Percentiles rank a stretch among this genome's conserved stretches.
These are phyloP conservation scores for Hiodon tergisus DNA, from an alignment of 2,113 vertebrate genomes.

Conservation along the genomic window DNA sequence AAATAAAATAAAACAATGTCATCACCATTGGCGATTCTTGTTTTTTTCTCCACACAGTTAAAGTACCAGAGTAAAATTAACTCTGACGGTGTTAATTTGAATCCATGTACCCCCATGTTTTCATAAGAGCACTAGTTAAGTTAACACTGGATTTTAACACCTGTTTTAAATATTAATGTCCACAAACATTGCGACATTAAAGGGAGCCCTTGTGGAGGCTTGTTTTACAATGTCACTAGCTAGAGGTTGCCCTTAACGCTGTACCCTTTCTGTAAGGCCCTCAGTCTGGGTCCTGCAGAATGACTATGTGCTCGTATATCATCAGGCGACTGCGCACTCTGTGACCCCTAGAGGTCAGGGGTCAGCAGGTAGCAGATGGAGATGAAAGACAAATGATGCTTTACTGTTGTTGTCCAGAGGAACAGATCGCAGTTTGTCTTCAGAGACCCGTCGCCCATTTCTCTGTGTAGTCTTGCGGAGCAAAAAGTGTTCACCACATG, in stretches of 20 bases:
- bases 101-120: too few relatives aligned
- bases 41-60: too few relatives aligned
- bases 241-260: not conserved
- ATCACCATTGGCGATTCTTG: not conserved
- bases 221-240: too few relatives aligned
- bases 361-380: slow-evolving; percentile 76
- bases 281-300: too few relatives aligned
- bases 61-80: too few relatives aligned
- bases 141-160: too few relatives aligned
- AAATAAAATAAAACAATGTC: not conserved
- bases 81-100: too few relatives aligned
- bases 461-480: not conserved
- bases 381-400: slow-evolving; percentile 78
- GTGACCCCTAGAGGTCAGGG: slow-evolving; percentile 69
- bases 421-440: slow-evolving; percentile 52
- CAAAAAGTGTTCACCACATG: slow-evolving; percentile 32
- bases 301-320: not conserved
- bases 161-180: too few relatives aligned
- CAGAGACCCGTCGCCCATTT: slow-evolving; percentile 21
- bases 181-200: not conserved
- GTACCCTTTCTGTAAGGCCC: not conserved
- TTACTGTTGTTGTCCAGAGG: slow-evolving; percentile 80
- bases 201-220: not conserved
- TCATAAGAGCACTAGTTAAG: too few relatives aligned
- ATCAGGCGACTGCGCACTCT: slow-evolving; percentile 35